Percentiles rank a stretch among this genome's conserved stretches.
Evolutionary conservation across 2,113 vertebrate genomes (phyloP).

Genomic region (Oreocharis arfaki): DNA sequence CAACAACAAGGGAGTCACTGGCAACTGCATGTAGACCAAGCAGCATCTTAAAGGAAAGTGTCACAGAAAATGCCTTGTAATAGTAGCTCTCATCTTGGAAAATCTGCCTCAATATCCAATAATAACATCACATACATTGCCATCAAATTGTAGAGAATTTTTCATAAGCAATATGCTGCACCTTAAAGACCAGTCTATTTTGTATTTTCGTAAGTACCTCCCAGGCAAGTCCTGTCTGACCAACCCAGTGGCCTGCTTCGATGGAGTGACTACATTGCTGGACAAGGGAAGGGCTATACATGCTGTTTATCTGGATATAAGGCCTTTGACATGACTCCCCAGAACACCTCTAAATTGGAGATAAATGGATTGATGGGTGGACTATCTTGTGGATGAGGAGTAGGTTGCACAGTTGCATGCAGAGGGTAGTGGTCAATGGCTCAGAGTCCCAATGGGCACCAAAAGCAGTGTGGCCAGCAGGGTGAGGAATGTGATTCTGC

Average conservation of each 20-base stretch:
- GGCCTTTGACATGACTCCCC: background rate
- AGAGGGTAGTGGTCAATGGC: background rate
- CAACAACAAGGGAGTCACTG: conserved; percentile 38
- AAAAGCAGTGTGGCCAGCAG: background rate
- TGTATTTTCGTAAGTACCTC: background rate
- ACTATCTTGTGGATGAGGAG: background rate
- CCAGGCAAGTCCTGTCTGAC: background rate
- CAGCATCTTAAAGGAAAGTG: background rate
- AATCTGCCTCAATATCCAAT: background rate
- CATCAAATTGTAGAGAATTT: background rate
- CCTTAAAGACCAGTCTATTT: background rate
- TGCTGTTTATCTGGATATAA: background rate
- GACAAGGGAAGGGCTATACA: background rate
- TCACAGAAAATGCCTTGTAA: background rate
- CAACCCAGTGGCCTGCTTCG: background rate
- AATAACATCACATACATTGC: background rate
- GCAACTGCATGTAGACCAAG: conserved; percentile 13
- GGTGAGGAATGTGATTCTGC: fast-evolving
- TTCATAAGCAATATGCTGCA: background rate
- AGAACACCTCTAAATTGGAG: background rate
- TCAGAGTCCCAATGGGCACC: background rate
- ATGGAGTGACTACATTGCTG: background rate
- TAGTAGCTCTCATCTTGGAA: background rate
- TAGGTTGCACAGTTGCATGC: background rate
- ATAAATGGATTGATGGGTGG: background rate